Conservation (phyloP, 2,888 invertebrate species). For the Magallana nippona region DNA sequence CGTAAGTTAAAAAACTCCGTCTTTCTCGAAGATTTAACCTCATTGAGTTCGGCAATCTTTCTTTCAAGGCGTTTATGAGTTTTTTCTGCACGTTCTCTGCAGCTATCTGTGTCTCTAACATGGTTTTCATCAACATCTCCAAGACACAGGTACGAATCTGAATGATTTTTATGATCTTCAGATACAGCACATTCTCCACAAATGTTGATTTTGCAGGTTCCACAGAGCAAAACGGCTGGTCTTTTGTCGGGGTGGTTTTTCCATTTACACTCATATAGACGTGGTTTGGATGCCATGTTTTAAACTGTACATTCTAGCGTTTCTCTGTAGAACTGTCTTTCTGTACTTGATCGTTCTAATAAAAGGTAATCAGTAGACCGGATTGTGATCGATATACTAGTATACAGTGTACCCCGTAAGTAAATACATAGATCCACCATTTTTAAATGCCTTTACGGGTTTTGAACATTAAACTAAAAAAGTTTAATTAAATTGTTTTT, state of each 20-base stretch:
- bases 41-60: neutral
- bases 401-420: too few relatives aligned
- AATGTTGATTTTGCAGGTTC: constrained; percentile 12
- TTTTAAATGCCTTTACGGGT: neutral
- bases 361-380: too few relatives aligned
- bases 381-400: too few relatives aligned
- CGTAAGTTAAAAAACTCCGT: neutral
- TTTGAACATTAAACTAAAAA: too few relatives aligned
- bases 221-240: constrained; percentile 22
- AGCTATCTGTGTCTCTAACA: neutral
- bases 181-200: constrained; percentile 37
- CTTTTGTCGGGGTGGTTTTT: neutral
- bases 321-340: too few relatives aligned
- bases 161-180: constrained; percentile 31
- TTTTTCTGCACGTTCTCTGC: neutral
- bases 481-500: too few relatives aligned
- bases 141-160: neutral
- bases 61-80: neutral
- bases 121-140: neutral
- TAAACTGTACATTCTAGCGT: neutral
- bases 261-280: neutral
- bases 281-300: neutral
- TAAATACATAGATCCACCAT: constrained; percentile 1
- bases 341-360: too few relatives aligned
- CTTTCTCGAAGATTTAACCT: neutral